Conservation (phyloP, 2,888 invertebrate genomes). For the Heliconius erato region DNA sequence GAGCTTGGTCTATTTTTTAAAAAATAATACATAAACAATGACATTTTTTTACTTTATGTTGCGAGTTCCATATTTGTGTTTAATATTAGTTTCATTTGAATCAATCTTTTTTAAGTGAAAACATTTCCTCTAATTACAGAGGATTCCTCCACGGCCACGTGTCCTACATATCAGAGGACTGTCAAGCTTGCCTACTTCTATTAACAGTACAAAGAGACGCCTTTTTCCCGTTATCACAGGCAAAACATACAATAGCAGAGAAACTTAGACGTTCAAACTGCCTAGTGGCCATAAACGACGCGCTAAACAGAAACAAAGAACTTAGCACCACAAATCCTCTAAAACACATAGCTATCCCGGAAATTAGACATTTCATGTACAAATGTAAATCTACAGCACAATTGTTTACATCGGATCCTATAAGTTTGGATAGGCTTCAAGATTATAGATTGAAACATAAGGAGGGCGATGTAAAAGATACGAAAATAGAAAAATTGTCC, state of each 20-base stretch:
- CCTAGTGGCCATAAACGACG: slow-evolving; percentile 94
- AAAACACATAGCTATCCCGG: slow-evolving; percentile 88
- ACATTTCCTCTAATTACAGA: slow-evolving; percentile 79
- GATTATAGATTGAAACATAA: slow-evolving; percentile 77
- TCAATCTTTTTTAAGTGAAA: background rate
- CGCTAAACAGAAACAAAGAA: slow-evolving; percentile 86
- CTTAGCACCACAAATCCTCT: slow-evolving; percentile 79
- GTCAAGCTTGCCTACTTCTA: slow-evolving; percentile 95
- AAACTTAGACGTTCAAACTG: slow-evolving; percentile 92
- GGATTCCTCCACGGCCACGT: slow-evolving; percentile 99
- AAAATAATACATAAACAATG: too few species aligned
- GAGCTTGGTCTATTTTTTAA: too few species aligned
- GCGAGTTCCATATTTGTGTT: too few species aligned
- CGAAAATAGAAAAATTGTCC: slow-evolving; percentile 85
- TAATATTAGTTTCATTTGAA: too few species aligned
- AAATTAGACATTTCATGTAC: slow-evolving; percentile 97
- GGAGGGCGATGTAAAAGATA: slow-evolving; percentile 72
- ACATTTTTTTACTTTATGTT: too few species aligned
- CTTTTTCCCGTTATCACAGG: slow-evolving; percentile 95
- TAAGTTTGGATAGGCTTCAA: slow-evolving; percentile 74
- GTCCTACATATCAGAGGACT: slow-evolving; percentile 97
- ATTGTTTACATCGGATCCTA: slow-evolving; percentile 91
- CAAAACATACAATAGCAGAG: slow-evolving; percentile 94
- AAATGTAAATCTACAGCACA: slow-evolving; percentile 97
- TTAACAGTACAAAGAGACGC: slow-evolving; percentile 97